Evolutionary conservation across 2,113 vertebrate genomes (phyloP).

Genomic region (Arenaria interpres): DNA sequence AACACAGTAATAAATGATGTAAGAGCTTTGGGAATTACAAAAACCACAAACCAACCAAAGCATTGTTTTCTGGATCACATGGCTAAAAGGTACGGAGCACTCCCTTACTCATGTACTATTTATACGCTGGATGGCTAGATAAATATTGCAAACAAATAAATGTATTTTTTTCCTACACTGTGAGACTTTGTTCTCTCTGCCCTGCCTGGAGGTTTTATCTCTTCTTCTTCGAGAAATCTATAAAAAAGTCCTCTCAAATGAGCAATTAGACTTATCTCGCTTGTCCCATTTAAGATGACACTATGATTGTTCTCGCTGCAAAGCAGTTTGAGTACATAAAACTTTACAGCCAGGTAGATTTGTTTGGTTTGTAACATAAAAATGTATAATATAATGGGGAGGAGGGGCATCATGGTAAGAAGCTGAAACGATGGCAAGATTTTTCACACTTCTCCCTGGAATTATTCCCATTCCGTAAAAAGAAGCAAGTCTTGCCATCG

Average conservation of each 20-base stretch:
- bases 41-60: neutral
- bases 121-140: neutral
- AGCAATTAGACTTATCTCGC: neutral
- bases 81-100: neutral
- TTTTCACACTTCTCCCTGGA: neutral
- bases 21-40: neutral
- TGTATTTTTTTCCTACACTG: neutral
- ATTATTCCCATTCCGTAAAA: neutral
- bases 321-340: neutral
- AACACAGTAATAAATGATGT: neutral
- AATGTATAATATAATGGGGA: neutral
- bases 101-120: neutral
- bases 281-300: neutral
- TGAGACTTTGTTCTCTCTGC: neutral
- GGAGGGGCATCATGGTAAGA: neutral
- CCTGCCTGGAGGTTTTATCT: neutral
- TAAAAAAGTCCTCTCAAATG: neutral
- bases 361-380: neutral
- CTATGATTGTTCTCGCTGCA: neutral
- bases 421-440: neutral
- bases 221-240: neutral
- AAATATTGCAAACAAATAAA: neutral
- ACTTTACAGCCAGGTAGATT: neutral
- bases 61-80: neutral
- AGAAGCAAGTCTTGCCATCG: neutral